Percentiles rank a stretch among this genome's conserved stretches.
These are phyloP conservation scores for Drosophila atripex DNA, from an alignment of 2,888 invertebrate species.

Conservation along the genomic window DNA sequence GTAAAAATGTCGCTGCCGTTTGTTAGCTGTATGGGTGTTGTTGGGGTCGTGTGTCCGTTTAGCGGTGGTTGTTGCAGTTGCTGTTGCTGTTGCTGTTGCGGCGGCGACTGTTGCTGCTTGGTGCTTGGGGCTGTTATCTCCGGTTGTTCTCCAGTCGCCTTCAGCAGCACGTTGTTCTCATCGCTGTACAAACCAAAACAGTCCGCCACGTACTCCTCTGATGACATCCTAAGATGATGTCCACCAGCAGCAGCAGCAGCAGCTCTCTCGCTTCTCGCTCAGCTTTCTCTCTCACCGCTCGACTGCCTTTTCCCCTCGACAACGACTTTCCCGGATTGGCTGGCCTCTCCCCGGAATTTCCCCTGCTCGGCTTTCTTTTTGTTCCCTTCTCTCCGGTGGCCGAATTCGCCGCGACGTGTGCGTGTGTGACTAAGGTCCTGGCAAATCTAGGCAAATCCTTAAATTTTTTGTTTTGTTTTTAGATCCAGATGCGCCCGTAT, in stretches of 20 bases:
- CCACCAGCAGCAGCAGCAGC: slow-evolving; percentile 84
- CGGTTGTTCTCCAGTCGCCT: slow-evolving; percentile 85
- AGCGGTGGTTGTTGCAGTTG: slow-evolving; percentile 87
- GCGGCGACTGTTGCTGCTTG: slow-evolving; percentile 88
- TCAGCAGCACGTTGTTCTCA: slow-evolving; percentile 94
- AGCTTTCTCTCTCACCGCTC: slow-evolving; percentile 16
- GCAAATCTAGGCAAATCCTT: slow-evolving; percentile 44
- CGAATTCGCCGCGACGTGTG: slow-evolving; percentile 57
- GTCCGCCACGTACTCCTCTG: slow-evolving; percentile 97
- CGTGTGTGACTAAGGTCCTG: slow-evolving; percentile 57
- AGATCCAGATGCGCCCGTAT: background rate
- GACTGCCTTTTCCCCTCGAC: background rate
- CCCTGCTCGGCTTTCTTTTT: background rate
- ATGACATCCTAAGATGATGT: slow-evolving; percentile 95
- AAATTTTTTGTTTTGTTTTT: background rate
- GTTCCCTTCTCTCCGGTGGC: background rate
- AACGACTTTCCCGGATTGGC: slow-evolving; percentile 4
- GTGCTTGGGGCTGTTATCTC: slow-evolving; percentile 85
- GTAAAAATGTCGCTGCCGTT: slow-evolving; percentile 60
- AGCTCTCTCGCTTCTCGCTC: slow-evolving; percentile 43
- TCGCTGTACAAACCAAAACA: slow-evolving; percentile 94
- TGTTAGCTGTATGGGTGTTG: slow-evolving; percentile 39
- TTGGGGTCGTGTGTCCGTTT: slow-evolving; percentile 51
- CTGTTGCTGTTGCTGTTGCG: slow-evolving; percentile 87
- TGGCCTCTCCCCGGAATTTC: slow-evolving; percentile 3